phyloP scores from a whole-genome alignment of 2,113 vertebrate species.

The Tachuris rubrigastra region DNA sequence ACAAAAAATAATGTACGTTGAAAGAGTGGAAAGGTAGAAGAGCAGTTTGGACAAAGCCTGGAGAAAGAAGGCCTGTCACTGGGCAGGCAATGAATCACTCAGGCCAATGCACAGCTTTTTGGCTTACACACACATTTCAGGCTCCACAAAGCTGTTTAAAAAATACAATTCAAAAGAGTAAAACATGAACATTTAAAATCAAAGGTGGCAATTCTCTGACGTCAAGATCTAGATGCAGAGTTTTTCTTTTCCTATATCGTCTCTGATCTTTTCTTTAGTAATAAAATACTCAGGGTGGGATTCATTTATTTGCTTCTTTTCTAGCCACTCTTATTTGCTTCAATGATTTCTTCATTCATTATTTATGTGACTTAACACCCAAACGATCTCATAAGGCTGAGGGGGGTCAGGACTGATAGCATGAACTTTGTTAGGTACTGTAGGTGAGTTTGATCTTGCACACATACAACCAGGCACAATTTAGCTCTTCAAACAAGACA shows the following conservation, averaged over 20 bases:
- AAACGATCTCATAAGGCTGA: background rate
- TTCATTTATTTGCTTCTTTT: background rate
- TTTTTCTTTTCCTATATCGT: background rate
- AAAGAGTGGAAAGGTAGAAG: background rate
- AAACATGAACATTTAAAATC: background rate
- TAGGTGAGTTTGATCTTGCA: background rate
- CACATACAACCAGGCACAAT: background rate
- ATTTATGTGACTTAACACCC: background rate
- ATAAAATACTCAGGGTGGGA: background rate
- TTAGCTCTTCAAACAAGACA: background rate
- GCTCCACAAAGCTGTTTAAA: background rate
- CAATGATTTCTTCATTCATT: background rate
- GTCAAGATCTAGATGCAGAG: background rate
- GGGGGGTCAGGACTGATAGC: background rate
- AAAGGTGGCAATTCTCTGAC: background rate
- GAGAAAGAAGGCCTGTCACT: background rate
- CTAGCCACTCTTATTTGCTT: background rate
- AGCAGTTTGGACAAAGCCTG: background rate
- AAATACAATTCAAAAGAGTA: background rate
- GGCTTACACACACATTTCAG: background rate
- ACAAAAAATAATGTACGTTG: background rate
- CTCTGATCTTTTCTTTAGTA: background rate
- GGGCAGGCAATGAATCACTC: background rate
- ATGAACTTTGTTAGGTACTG: background rate
- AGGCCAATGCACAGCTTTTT: background rate